Evolutionary conservation across 2,797 vertebrate species (phyloP), one percentile per base, ranked within the genome.

Genomic region (Morus bassanus): DNA sequence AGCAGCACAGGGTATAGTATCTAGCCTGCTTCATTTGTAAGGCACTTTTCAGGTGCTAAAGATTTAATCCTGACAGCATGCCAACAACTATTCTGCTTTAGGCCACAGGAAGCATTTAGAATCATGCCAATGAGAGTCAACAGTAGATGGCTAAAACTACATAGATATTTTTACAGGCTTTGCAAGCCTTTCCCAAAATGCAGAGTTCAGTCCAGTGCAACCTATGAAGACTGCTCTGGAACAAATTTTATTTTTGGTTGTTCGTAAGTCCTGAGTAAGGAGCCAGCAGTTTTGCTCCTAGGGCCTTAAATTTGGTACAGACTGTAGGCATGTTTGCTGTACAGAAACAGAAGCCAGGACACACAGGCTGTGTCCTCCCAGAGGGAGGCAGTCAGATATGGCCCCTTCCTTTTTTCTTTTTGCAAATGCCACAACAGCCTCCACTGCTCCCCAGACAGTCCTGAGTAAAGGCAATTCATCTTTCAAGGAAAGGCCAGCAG

Each of bases 401-500:
- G 6, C 6, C 35, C n/a, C 61, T 86, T 65, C 31, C 4, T 59
- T 78, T 60, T 50, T 35, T 69, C 37, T 48, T 63, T n/a, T 43
- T 18, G 10, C 19, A 77, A 86, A 74, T 46, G 61, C 48, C 75
- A 68, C 7, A 46, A 39, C 37, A 82, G 24, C 16, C 33, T 39
- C 53, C 5, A 0, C 46, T 41, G 54, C 11, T 94, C 79, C 39
- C 51, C 76, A 93, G 57, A 92, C 59, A 77, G 63, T 87, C 79
- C 90, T 23, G 33, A 79, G 57, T 23, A 56, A 89, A 93, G 24
- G 74, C 61, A 96, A 95, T 88, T 91, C 74, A 81, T 85, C 68
- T 83, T 85, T 54, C 23, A 63, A 73, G 70, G 30, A 69, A 83
- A 84, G 72, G 70, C 76, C 82, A 89, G 46, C 50, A 90, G 79